Percentiles rank a stretch among this genome's conserved stretches.
Evolutionary conservation across 1,140 invertebrate species (phyloP).

Genomic region (Pemphigus obesinymphae): DNA sequence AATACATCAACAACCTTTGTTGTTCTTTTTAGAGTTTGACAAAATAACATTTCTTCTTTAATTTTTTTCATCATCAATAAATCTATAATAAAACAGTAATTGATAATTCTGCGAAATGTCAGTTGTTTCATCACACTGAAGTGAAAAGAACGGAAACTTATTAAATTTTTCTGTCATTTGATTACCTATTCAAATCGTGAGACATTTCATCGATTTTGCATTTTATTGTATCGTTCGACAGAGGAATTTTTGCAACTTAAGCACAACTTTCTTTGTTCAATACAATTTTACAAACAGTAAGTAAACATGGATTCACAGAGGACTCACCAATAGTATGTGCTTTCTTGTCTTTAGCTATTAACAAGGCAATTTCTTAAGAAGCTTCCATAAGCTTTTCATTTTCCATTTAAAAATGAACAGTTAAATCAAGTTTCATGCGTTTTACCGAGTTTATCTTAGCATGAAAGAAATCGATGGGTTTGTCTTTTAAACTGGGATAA

Average conservation of each 20-base stretch:
- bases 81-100: slow-evolving; percentile 38
- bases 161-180: no score
- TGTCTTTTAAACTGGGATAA: slow-evolving; percentile 35
- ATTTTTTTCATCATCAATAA: slow-evolving; percentile 29
- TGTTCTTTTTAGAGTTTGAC: slow-evolving; percentile 36
- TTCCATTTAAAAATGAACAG: neutral
- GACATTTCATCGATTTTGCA: slow-evolving; percentile 40
- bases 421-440: slow-evolving; percentile 9
- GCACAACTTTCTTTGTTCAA: slow-evolving; percentile 11
- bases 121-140: no score
- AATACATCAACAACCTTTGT: slow-evolving; percentile 42
- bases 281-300: slow-evolving; percentile 33
- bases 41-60: slow-evolving; percentile 41
- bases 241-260: neutral
- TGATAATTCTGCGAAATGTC: slow-evolving; percentile 1
- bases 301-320: slow-evolving; percentile 39
- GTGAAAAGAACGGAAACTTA: no score
- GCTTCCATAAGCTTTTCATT: slow-evolving; percentile 31
- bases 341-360: slow-evolving; percentile 44
- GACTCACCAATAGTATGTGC: slow-evolving; percentile 42
- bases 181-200: no score
- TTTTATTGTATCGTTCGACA: slow-evolving; percentile 35
- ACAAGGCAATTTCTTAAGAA: slow-evolving; percentile 40
- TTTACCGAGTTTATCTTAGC: slow-evolving; percentile 39
- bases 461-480: slow-evolving; percentile 29